Percentiles rank a stretch among this genome's conserved stretches.
These are phyloP conservation scores for Mongoloraphidia duomilia DNA, from an alignment of 2,888 invertebrate genomes.

Conservation along the genomic window DNA sequence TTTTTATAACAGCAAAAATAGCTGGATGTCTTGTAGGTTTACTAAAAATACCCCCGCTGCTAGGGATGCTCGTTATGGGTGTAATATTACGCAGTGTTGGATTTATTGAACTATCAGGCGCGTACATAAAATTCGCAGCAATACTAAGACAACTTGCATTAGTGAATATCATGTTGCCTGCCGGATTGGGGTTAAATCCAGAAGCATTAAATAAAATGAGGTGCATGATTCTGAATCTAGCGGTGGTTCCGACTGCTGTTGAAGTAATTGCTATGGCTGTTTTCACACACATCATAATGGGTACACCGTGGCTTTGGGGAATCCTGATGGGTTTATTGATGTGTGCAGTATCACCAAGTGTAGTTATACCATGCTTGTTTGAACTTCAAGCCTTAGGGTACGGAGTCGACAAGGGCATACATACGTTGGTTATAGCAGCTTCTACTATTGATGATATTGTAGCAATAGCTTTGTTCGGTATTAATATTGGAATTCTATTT, in stretches of 20 bases:
- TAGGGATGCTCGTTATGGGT: conserved; percentile 48
- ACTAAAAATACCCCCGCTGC: conserved; percentile 35
- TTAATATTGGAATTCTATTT: conserved; percentile 49
- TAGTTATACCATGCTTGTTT: conserved; percentile 55
- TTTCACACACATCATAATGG: conserved; percentile 36
- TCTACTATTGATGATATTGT: conserved; percentile 62
- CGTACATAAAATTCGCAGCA: conserved; percentile 32
- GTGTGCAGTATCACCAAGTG: conserved; percentile 59
- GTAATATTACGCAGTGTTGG: conserved; percentile 36
- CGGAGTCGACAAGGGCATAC: conserved; percentile 58
- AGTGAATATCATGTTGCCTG: conserved; percentile 47
- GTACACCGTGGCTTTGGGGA: conserved; percentile 47
- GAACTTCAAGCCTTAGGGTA: conserved; percentile 43
- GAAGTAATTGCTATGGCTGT: conserved; percentile 39
- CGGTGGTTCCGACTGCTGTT: conserved; percentile 41
- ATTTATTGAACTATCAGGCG: conserved; percentile 29
- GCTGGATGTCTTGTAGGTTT: conserved; percentile 15
- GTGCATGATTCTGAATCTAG: conserved; percentile 36
- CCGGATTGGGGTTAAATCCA: conserved; percentile 48
- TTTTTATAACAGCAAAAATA: conserved; percentile 20
- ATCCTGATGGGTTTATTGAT: conserved; percentile 38
- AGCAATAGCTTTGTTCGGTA: conserved; percentile 57
- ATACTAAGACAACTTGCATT: conserved; percentile 42
- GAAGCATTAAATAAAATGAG: conserved; percentile 38
- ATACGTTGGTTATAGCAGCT: conserved; percentile 56